Evolutionary conservation across 1,140 invertebrate genomes (phyloP).

Genomic region (Cydia strobilella): DNA sequence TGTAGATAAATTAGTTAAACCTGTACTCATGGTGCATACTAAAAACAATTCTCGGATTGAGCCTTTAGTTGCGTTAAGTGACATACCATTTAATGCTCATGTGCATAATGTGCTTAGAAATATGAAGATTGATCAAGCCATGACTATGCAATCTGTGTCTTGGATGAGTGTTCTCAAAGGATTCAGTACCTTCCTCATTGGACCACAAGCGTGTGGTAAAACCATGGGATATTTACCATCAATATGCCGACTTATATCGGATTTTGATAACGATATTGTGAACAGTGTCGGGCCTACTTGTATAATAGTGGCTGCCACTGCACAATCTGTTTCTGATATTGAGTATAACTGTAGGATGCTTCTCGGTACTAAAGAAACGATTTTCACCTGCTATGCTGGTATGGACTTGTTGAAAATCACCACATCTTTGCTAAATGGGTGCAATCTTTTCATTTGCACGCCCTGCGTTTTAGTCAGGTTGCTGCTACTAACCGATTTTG

Average conservation of each 20-base stretch:
- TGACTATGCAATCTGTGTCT: slow-evolving; percentile 72
- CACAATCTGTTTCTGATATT: slow-evolving; percentile 55
- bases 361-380: slow-evolving; percentile 47
- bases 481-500: slow-evolving; percentile 55
- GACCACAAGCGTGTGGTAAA: slow-evolving; percentile 73
- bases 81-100: slow-evolving; percentile 57
- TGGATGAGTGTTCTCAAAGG: slow-evolving; percentile 76
- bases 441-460: slow-evolving; percentile 64
- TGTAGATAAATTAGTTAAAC: slow-evolving; percentile 63
- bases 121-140: slow-evolving; percentile 53
- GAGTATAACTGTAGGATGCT: slow-evolving; percentile 56
- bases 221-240: slow-evolving; percentile 79
- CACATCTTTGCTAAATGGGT: slow-evolving; percentile 61
- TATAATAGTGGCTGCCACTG: slow-evolving; percentile 68
- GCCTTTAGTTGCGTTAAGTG: slow-evolving; percentile 51
- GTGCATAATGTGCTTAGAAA: slow-evolving; percentile 56
- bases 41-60: slow-evolving; percentile 61
- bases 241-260: slow-evolving; percentile 67
- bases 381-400: slow-evolving; percentile 62
- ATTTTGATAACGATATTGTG: slow-evolving; percentile 45
- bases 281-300: slow-evolving; percentile 54
- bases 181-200: slow-evolving; percentile 72
- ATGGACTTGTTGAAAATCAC: slow-evolving; percentile 56
- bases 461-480: slow-evolving; percentile 56
- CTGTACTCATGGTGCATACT: slow-evolving; percentile 66